phyloP scores from a whole-genome alignment of 2,113 vertebrate species.

The Poeciliopsis occidentalis region DNA sequence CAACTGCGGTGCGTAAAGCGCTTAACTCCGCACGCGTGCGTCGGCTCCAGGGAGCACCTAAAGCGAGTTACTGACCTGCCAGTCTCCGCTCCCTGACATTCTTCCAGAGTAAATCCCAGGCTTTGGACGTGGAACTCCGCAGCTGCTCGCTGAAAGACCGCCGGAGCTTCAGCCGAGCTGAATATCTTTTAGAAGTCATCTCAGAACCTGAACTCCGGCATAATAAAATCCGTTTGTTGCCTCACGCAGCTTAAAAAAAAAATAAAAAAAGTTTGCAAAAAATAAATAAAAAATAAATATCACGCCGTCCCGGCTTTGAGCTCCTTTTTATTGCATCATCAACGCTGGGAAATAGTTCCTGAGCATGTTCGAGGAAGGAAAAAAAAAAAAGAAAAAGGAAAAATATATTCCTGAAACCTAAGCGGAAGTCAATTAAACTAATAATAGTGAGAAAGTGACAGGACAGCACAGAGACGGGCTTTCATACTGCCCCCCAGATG shows the following conservation, averaged over 20 bases:
- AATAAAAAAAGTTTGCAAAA: not conserved
- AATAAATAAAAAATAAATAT: not conserved
- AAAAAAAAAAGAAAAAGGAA: not conserved
- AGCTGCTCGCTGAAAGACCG: conserved; percentile 92
- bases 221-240: conserved; percentile 55
- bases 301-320: conserved; percentile 8
- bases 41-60: conserved; percentile 5
- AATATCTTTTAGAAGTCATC: conserved; percentile 84
- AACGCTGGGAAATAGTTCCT: conserved; percentile 21
- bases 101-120: conserved; percentile 92
- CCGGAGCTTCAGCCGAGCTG: conserved; percentile 81
- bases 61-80: conserved; percentile 86
- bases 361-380: conserved; percentile 16
- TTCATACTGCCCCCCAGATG: conserved; percentile 61
- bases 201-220: conserved; percentile 70
- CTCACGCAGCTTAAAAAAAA: conserved; percentile 1
- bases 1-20: not conserved
- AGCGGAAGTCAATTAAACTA: conserved; percentile 3
- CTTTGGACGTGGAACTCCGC: conserved; percentile 90
- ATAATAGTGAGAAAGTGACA: conserved; percentile 22
- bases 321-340: not conserved
- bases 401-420: not conserved
- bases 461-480: conserved; percentile 25
- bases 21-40: not conserved
- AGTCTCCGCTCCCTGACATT: conserved; percentile 89